A percentile compares a stretch with the other conserved stretches of the same genome.
Evolutionary conservation across 2,113 vertebrate genomes (phyloP).

Genomic region (Mandrillus leucophaeus): DNA sequence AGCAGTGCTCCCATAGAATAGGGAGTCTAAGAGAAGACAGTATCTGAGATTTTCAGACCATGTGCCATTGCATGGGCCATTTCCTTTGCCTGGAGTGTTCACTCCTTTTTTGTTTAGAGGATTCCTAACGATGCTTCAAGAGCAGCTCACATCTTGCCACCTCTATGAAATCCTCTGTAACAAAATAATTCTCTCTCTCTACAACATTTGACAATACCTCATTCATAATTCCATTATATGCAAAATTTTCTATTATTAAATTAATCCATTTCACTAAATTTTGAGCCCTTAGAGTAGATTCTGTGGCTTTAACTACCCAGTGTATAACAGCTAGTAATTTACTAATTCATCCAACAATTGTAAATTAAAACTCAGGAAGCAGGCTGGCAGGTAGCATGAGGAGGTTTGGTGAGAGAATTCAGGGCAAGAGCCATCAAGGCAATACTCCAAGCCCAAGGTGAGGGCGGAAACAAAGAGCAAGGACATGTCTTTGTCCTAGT

Average conservation of each 20-base stretch:
- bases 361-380: neutral
- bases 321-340: neutral
- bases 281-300: neutral
- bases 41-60: neutral
- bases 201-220: neutral
- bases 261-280: neutral
- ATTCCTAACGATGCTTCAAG: neutral
- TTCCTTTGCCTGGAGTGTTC: too few species aligned
- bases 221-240: neutral
- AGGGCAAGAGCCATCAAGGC: neutral
- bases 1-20: neutral
- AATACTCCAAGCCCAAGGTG: neutral
- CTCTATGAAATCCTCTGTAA: neutral
- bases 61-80: accelerated
- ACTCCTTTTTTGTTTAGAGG: neutral
- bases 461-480: too few species aligned
- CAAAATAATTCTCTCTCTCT: neutral
- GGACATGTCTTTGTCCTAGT: neutral
- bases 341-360: neutral
- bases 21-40: neutral
- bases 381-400: neutral
- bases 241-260: neutral
- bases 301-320: neutral
- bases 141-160: neutral
- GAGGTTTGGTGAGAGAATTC: neutral